Evolutionary conservation across 2,797 vertebrate genomes (phyloP), one percentile per base, ranked within the genome.

Genomic region (Sebastes oblongus): DNA sequence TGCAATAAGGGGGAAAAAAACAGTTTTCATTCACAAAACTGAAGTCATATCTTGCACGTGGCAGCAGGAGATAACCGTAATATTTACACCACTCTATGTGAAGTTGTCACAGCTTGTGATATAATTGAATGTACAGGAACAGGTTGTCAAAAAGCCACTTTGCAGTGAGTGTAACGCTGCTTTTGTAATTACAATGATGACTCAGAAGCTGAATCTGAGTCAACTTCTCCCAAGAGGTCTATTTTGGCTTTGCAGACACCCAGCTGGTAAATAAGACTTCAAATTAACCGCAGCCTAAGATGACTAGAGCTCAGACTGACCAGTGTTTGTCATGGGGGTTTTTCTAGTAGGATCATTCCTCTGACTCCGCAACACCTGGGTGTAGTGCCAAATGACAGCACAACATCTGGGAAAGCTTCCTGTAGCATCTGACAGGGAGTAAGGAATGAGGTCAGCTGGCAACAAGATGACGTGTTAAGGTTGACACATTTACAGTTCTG

Each of bases 361-460:
- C 42, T 25, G 62, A 67, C 11, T 34, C 14, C 6, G 3, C 59
- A 55, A 66, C 77, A 29, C 18, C 24, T 16, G 36, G 22, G 34
- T 77, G 76, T 14, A 29, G 65, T 18, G 22, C 66, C 56, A 67
- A 86, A 61, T 72, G 78, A 89, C 80, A 86, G 71, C 67, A 76
- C 64, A 68, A 84, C 86, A 89, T 89, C 85, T 87, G 83, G 69
- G 58, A 64, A 18, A 58, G 72, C 77, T 84, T 93, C 81, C 77
- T 80, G 59, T 81, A 61, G 68, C 65, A 73, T 86, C 71, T 18
- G 25, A 52, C 69, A 67, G 77, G 56, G 72, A 83, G 69, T 61
- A 20, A 68, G 72, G 88, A 90, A 83, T 62, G 27, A 89, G 84
- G 83, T 89, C 84, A 88, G 75, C 76, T 74, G 82, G 80, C 25